Evolutionary conservation across 1,140 invertebrate genomes (phyloP).

Genomic region (Meloidogyne hapla): DNA sequence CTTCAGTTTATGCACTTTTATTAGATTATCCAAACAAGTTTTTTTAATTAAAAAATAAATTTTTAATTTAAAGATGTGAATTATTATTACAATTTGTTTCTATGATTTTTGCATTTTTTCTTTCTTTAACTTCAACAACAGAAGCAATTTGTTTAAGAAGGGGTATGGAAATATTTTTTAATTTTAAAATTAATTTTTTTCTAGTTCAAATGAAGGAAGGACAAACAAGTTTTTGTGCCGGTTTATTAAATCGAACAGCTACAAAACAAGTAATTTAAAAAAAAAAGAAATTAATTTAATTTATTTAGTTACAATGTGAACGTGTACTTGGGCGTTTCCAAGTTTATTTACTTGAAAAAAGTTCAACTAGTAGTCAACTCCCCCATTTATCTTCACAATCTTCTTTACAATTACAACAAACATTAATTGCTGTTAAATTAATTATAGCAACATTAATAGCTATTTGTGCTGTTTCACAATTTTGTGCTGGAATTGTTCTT

Average conservation of each 20-base stretch:
- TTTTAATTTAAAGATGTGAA: slow-evolving; percentile 40
- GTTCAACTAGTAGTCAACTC: background rate
- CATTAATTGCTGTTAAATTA: background rate
- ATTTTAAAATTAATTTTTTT: slow-evolving; percentile 4
- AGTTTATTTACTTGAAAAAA: slow-evolving; percentile 12
- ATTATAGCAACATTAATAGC: slow-evolving; percentile 33
- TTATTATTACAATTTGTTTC: slow-evolving; percentile 46
- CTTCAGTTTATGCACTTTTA: slow-evolving; percentile 48
- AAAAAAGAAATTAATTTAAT: background rate
- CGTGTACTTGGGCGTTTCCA: slow-evolving; percentile 23
- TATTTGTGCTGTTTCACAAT: slow-evolving; percentile 35
- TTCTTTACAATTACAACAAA: slow-evolving; percentile 12
- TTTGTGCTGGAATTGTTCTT: slow-evolving; percentile 40
- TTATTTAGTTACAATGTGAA: slow-evolving; percentile 24
- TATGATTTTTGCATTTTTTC: slow-evolving; percentile 38
- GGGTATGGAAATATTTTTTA: slow-evolving; percentile 18
- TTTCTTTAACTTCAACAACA: slow-evolving; percentile 39
- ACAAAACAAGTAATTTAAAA: slow-evolving; percentile 10
- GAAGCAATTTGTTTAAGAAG: slow-evolving; percentile 45
- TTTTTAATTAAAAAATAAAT: background rate
- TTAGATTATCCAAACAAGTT: slow-evolving; percentile 47
- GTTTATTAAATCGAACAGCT: slow-evolving; percentile 45
- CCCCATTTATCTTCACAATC: too few species aligned
- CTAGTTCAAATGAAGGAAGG: slow-evolving; percentile 40
- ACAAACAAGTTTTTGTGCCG: slow-evolving; percentile 44